phyloP scores from a whole-genome alignment of 2,113 vertebrate genomes.

The Numida meleagris region DNA sequence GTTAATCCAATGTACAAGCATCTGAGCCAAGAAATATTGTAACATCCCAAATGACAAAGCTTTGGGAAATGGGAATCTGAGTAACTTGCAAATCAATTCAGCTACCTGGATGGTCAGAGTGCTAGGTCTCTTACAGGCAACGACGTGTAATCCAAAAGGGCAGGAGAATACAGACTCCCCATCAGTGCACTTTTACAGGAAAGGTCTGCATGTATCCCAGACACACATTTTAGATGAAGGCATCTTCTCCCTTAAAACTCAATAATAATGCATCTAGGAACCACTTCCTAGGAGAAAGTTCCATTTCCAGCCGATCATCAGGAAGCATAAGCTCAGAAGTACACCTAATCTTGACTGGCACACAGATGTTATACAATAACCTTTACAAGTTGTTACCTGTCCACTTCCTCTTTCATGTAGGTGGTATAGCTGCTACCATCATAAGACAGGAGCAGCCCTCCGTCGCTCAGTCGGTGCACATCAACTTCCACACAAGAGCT shows the following conservation, averaged over 20 bases:
- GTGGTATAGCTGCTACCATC: conserved; percentile 99
- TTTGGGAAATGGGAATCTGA: background rate
- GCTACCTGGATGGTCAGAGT: background rate
- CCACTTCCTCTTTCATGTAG: conserved; percentile 99
- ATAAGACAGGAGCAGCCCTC: conserved; percentile 93
- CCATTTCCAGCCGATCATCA: background rate
- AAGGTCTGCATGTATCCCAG: background rate
- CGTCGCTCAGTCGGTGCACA: conserved; percentile 94
- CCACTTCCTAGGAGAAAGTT: background rate
- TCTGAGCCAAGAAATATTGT: background rate
- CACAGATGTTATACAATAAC: background rate
- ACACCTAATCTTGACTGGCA: background rate
- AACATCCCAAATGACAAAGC: background rate
- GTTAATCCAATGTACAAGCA: background rate
- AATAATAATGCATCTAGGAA: rapidly evolving
- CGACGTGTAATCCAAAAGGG: background rate
- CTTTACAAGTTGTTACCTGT: conserved; percentile 80
- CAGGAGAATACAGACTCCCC: background rate
- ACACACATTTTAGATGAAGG: background rate
- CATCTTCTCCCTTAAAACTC: background rate
- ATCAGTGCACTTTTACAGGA: background rate
- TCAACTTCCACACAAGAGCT: conserved; percentile 90
- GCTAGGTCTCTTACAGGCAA: background rate
- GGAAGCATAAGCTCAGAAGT: background rate
- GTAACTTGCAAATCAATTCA: background rate